phyloP scores from a whole-genome alignment of 1,140 invertebrate genomes.

The Bicyclus anynana region DNA sequence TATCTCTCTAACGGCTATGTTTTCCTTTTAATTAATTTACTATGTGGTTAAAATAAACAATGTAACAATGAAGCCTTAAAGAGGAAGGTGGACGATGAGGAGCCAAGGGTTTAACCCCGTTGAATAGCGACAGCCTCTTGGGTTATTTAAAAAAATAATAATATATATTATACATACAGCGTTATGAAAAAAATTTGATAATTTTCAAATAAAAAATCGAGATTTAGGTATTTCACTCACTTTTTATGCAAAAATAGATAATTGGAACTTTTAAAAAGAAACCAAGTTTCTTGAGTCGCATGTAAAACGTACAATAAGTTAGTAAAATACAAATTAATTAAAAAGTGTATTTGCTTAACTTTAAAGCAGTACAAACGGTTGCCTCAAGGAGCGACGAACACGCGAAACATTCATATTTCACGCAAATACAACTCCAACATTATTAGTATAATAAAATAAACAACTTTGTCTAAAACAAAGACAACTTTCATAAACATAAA shows the following conservation, averaged over 20 bases:
- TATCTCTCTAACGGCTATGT: background rate
- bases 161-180: no score
- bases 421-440: background rate
- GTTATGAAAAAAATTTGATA: no score
- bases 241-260: no score
- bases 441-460: conserved; percentile 8
- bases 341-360: background rate
- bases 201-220: no score
- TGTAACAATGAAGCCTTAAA: no score
- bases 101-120: no score
- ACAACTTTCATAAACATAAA: conserved; percentile 5
- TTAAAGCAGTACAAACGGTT: background rate
- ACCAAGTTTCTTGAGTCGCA: no score
- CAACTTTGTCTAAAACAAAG: conserved; percentile 4
- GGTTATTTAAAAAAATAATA: no score
- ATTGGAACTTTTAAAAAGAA: no score
- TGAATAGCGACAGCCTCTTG: no score
- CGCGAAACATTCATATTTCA: conserved; percentile 1
- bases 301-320: background rate
- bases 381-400: conserved; percentile 1
- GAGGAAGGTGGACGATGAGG: no score
- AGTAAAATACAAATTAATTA: background rate
- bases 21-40: background rate
- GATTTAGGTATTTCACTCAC: no score
- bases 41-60: background rate